Conservation (phyloP, 35 echinoderm and acorn worm genomes). For the Heliocidaris erythrogramma region DNA sequence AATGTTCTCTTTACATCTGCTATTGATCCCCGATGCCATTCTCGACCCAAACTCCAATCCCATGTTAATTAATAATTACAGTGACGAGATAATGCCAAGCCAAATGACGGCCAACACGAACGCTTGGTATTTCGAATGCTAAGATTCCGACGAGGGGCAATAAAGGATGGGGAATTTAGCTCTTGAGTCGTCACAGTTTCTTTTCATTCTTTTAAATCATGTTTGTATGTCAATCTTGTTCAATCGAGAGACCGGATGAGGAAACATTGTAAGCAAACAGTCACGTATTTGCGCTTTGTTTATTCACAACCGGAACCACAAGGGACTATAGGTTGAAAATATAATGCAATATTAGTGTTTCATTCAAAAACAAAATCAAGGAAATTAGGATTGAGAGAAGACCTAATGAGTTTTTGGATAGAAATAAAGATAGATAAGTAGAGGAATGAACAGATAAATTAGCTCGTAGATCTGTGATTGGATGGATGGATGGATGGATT, state of each 20-base stretch:
- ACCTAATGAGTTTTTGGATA: background rate
- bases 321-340: background rate
- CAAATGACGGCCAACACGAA: background rate
- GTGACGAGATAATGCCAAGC: background rate
- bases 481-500: background rate
- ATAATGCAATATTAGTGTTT: background rate
- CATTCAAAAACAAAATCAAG: background rate
- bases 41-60: background rate
- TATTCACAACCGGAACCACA: background rate
- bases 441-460: background rate
- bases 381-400: background rate
- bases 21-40: background rate
- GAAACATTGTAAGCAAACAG: slow-evolving; percentile 1
- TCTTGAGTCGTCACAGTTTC: background rate
- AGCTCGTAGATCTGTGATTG: background rate
- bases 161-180: background rate
- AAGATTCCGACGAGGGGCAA: background rate
- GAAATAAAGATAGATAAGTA: background rate
- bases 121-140: background rate
- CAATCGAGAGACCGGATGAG: background rate
- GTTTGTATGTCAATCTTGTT: background rate
- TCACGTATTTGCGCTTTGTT: background rate
- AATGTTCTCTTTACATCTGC: slow-evolving; percentile 11
- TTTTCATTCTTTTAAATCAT: background rate
- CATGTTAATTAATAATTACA: slow-evolving; percentile 14